Base-by-base conservation (phyloP, 2,888 invertebrate genomes). In the Eupithecia pulchellata region DNA sequence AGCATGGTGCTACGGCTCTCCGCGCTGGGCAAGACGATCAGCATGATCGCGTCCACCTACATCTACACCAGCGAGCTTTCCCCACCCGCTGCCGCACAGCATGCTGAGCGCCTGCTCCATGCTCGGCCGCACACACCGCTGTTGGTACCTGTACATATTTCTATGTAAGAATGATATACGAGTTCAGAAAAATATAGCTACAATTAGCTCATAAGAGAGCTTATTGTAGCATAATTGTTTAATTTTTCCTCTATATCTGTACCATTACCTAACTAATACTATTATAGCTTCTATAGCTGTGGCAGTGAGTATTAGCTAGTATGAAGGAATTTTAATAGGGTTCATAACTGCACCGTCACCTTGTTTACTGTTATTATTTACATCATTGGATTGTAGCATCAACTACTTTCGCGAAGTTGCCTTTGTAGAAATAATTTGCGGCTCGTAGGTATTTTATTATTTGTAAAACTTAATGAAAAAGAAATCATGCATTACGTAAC, bases 31-130 rank as follows among this genome's bases (percentile, higher is more conserved):
- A 96, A 96, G 90, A 93, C 92, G 74, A 95, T 96, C 77, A 95
- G 96, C 60, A 92, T 95, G 82, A 93, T 95, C 81, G 90, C 94
- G 1, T 91, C 95, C 14, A 86, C 95, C 75, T 96, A 96, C 84
- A 93, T 96, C 75, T 95, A 95, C 82, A 96, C 96, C 1, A 92
- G 95, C 65, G 96, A 96, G 90, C 90, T 96, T 96, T 96, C 84
- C 96, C 96, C 0, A 96, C 96, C 20, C 86, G 88, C 36, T 87
- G 95, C 67, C 89, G 42, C 95, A 96, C 79, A 91, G 94, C 9
- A 85, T 95, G 72, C 91, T 96, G 86, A 95, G 95, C 8, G 82
- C 89, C 47, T 96, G 96, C 84, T 96, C 96, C 36, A 96, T 95
- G 91, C 87, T 95, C 67, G 96, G 96, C 27, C 90, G 96, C 95